Evolutionary conservation across 2,113 vertebrate species (phyloP).

Genomic region (Bagarius yarrelli): DNA sequence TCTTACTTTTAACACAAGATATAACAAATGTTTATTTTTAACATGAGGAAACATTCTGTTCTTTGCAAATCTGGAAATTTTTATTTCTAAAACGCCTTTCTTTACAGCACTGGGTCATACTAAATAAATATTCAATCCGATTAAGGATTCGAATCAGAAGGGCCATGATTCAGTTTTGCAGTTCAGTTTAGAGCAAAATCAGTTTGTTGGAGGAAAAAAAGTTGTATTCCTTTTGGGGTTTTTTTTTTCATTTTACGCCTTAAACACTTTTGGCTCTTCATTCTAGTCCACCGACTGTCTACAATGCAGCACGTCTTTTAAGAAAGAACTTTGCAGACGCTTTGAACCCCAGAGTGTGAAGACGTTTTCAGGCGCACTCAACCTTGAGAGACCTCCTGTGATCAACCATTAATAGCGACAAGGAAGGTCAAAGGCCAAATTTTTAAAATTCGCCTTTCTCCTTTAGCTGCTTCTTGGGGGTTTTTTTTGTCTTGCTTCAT

Average conservation of each 20-base stretch:
- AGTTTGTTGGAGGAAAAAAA: constrained; percentile 58
- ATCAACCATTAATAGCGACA: constrained; percentile 1
- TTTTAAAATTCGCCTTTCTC: too few species aligned
- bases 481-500: not conserved
- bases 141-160: constrained; percentile 55
- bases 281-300: constrained; percentile 12
- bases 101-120: constrained; percentile 49
- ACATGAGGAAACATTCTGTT: not conserved
- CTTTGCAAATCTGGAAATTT: not conserved
- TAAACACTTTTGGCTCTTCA: constrained; percentile 7
- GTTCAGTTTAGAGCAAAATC: constrained; percentile 18
- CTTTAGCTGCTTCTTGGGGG: not conserved
- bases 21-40: not conserved
- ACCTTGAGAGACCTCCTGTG: constrained; percentile 52
- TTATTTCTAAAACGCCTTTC: constrained; percentile 36
- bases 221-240: constrained; percentile 45
- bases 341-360: constrained; percentile 62
- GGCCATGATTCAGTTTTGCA: constrained; percentile 59
- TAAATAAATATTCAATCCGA: constrained; percentile 55
- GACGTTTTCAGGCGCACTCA: constrained; percentile 50
- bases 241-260: constrained; percentile 53
- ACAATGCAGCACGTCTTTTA: constrained; percentile 8
- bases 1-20: not conserved
- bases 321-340: constrained; percentile 25
- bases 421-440: constrained; percentile 17